Conservation (phyloP, 92 coral and sea anemone species). For the Bergia puertoricense region DNA sequence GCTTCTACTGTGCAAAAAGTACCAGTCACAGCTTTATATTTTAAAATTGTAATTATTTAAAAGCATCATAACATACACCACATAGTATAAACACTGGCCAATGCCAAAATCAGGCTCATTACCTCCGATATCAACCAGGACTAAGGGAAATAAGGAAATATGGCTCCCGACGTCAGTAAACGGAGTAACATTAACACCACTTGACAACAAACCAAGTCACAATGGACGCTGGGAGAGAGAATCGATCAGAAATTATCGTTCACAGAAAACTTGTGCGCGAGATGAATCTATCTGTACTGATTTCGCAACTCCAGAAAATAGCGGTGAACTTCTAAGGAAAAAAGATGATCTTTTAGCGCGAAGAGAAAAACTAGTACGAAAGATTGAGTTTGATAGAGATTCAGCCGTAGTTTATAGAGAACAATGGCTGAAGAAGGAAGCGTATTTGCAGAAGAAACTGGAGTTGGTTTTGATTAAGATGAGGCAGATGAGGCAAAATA, state of each 20-base stretch:
- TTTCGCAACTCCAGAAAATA: slow-evolving; percentile 1
- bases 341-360: background rate
- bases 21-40: background rate
- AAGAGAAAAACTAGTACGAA: slow-evolving; percentile 13
- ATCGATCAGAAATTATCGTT: background rate
- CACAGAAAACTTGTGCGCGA: background rate
- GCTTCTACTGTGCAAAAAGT: background rate
- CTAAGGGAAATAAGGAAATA: background rate
- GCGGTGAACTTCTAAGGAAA: background rate
- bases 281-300: background rate
- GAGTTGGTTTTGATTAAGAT: background rate
- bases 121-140: background rate
- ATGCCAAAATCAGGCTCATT: background rate
- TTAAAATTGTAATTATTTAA: background rate
- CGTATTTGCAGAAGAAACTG: background rate
- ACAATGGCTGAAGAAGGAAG: background rate
- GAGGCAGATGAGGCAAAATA: background rate
- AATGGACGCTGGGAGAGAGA: background rate
- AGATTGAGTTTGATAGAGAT: slow-evolving; percentile 17
- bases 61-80: background rate
- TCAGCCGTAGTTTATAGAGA: slow-evolving; percentile 1
- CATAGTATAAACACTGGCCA: background rate
- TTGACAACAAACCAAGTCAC: background rate
- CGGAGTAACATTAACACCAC: background rate
- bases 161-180: background rate